These are phyloP conservation scores for Cyprinodon variegatus DNA, from an alignment of 2,113 vertebrate species.

Conservation along the genomic window DNA sequence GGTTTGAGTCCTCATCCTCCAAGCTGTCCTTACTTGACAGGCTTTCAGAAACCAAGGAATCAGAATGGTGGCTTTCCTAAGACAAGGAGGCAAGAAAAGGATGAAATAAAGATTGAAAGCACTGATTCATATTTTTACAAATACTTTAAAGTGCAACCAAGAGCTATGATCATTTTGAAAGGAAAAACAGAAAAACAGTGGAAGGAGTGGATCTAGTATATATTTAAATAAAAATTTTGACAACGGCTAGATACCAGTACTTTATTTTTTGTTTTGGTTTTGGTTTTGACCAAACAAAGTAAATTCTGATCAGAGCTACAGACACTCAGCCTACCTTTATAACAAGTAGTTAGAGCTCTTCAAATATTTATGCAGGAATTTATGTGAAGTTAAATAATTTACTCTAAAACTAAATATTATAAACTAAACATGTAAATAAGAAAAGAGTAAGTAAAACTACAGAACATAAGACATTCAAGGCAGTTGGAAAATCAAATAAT, in stretches of 20 bases:
- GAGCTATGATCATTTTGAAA: too few species aligned
- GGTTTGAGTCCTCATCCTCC: slow-evolving; percentile 80
- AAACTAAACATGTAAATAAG: not conserved
- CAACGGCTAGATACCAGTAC: too few species aligned
- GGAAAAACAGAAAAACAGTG: not conserved
- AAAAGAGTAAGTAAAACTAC: not conserved
- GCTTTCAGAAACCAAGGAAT: slow-evolving; percentile 82
- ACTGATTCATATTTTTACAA: not conserved
- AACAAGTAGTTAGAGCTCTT: not conserved
- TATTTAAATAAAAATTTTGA: too few species aligned
- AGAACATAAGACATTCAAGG: too few species aligned
- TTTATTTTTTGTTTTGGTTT: too few species aligned
- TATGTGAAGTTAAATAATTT: not conserved
- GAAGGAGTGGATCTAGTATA: too few species aligned
- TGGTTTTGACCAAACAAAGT: not conserved
- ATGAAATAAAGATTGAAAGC: not conserved
- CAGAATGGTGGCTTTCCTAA: slow-evolving; percentile 83
- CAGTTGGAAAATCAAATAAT: not conserved
- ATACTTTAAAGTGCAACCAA: not conserved
- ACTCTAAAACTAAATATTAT: not conserved
- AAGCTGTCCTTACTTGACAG: slow-evolving; percentile 90
- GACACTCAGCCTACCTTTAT: not conserved
- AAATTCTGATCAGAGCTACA: not conserved
- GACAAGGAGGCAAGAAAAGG: slow-evolving; percentile 54
- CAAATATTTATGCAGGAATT: not conserved